Base-by-base conservation (phyloP, 2,113 vertebrate genomes). In the Furnarius figulus region DNA sequence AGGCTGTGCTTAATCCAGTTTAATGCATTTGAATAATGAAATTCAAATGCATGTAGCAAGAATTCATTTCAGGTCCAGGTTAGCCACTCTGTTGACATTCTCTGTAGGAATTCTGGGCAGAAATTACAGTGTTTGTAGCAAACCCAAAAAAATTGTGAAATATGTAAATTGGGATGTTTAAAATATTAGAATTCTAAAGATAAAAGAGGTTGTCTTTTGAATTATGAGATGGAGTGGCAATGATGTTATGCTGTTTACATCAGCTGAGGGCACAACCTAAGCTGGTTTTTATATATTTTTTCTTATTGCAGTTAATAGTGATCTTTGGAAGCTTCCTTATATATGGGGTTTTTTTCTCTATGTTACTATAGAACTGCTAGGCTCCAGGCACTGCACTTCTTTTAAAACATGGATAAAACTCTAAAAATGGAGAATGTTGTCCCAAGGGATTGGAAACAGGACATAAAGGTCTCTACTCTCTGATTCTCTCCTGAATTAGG, bases 401-500 rank as follows among this genome's bases (percentile, higher is more conserved):
- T 93, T 77, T 66, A 75, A 96, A 94, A 86, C 42, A 52, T 44
- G 23, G 47, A 78, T 40, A 85, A 93, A 94, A 61, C 66, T 80
- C 80, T 85, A 35, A 68, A 94, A 94, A 79, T 33, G 21, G 47
- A 95, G 66, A 30, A n/a, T 71, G 14, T 68, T 88, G 67, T 81
- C 66, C 27, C 39, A 70, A 22, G 78, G 61, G 68, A 35, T 30
- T 79, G 56, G 27, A 85, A 76, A 65, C 22, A 61, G 74, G 56
- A 72, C 40, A 73, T 31, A 89, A 56, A 91, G 44, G 27, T 40
- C 67, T 94, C 88, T 82, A 40, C 39, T 92, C 78, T 88, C 62
- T 80, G 49, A 78, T 92, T 91, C 35, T 93, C 53, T 90, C 73
- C 74, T 91, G 46, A 93, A 74, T 65, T 75, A 85, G 82, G 92